phyloP scores from a whole-genome alignment of 2,797 vertebrate species.

The Hoplostethus mediterraneus region DNA sequence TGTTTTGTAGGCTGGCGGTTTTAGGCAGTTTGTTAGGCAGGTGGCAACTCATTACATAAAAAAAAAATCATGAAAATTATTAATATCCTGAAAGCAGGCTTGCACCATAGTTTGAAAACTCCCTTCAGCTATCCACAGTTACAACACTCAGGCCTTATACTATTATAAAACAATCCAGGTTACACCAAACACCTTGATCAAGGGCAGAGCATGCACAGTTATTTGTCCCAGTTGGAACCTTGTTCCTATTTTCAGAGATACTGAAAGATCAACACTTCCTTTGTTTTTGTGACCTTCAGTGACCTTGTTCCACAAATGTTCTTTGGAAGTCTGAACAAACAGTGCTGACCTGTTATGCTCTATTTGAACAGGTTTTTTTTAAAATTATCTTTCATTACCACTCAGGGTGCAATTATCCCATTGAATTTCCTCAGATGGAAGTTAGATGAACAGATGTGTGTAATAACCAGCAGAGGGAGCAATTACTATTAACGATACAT shows the following conservation, averaged over 20 bases:
- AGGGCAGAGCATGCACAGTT: slow-evolving; percentile 21
- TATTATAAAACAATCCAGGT: slow-evolving; percentile 19
- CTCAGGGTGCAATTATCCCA: background rate
- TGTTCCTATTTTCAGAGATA: slow-evolving; percentile 42
- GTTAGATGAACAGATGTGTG: slow-evolving; percentile 30
- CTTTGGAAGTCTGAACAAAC: background rate
- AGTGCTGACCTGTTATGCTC: background rate
- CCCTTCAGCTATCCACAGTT: background rate
- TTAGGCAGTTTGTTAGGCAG: background rate
- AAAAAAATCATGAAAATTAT: background rate
- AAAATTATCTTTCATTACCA: background rate
- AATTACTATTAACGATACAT: slow-evolving; percentile 33
- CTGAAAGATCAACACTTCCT: background rate
- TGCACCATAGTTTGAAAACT: background rate
- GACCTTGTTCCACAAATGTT: slow-evolving; percentile 25
- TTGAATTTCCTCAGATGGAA: background rate
- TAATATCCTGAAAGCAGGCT: background rate
- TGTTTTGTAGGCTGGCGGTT: slow-evolving; percentile 10
- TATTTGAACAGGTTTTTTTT: background rate
- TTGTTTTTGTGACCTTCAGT: slow-evolving; percentile 12
- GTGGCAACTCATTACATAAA: background rate
- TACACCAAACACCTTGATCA: slow-evolving; percentile 33
- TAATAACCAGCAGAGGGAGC: slow-evolving; percentile 78
- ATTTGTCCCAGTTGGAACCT: slow-evolving; percentile 26
- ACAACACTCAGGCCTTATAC: slow-evolving; percentile 8